These are phyloP conservation scores for Baccha elongata DNA, from an alignment of 2,888 invertebrate species.

Conservation along the genomic window DNA sequence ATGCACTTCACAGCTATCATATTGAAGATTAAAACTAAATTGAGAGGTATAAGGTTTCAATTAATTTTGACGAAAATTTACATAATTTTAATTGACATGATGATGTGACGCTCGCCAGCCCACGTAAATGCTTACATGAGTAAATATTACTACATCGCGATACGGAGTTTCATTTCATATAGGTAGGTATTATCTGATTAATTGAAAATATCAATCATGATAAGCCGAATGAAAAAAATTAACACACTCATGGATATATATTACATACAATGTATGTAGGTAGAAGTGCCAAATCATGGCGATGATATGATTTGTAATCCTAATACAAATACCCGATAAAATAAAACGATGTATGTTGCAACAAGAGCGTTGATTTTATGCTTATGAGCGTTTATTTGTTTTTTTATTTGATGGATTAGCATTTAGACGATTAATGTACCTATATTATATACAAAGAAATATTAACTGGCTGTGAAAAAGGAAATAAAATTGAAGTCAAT, in stretches of 20 bases:
- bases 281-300: neutral
- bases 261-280: no score
- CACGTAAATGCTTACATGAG: neutral
- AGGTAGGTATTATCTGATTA: slow-evolving; percentile 45
- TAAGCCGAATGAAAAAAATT: neutral
- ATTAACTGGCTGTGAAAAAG: slow-evolving; percentile 5
- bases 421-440: slow-evolving; percentile 11
- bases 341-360: slow-evolving; percentile 54
- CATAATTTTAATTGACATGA: slow-evolving; percentile 59
- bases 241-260: neutral
- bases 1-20: slow-evolving; percentile 44
- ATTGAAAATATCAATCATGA: slow-evolving; percentile 68
- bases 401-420: slow-evolving; percentile 59
- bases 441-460: slow-evolving; percentile 5
- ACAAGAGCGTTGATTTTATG: slow-evolving; percentile 57
- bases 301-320: slow-evolving; percentile 60
- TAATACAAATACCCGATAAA: slow-evolving; percentile 55
- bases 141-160: neutral
- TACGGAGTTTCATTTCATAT: slow-evolving; percentile 5
- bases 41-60: slow-evolving; percentile 70
- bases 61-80: slow-evolving; percentile 70
- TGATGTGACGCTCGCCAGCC: neutral
- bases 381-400: slow-evolving; percentile 45
- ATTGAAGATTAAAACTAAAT: slow-evolving; percentile 69
- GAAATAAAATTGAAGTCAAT: no score